Base-by-base conservation (phyloP, 2,113 vertebrate genomes). In the Monopterus albus region DNA sequence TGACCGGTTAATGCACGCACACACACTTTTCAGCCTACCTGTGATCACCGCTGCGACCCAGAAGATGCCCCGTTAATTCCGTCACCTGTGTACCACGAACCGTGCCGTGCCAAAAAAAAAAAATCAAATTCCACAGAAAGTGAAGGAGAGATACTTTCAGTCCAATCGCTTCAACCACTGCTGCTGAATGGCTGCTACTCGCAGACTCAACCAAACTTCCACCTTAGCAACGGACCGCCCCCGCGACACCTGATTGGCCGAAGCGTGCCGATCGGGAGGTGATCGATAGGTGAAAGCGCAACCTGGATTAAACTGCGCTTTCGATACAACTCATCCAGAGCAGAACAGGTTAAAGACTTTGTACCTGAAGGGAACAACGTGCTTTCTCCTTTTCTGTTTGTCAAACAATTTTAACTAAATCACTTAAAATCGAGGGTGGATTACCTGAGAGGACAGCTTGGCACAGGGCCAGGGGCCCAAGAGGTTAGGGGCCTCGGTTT, bases 161-260 rank as follows among this genome's bases (percentile, higher is more conserved):
- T 76, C 83, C 84, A 76, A 81, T 77, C 78, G 82, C 77, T 85
- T 88, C 90, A 83, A 79, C 81, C 86, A 87, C 79, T 17, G 78
- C 88, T 29, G 81, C 83, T 93, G 85, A 88, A 86, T 84, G 89
- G 87, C 86, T 86, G 87, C 87, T 75, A 36, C 76, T 13, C 67
- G 45, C 79, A 75, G 60, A 53, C 79, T 87, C 91, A 91, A 91
- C 86, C 91, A 84, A 92, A 92, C 91, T 57, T 91, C 90, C 80
- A 85, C 92, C 93, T 82, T 93, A 88, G 92, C 92, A 91, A 94
- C 93, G 91, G 84, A 64, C 91, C 91, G 88, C 92, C 92, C 52
- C 58, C 57, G 36, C 45, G 29, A 26, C 25, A 45, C 47, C 55
- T 20, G 4, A 91, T 88, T 89, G 91, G 92, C 40, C 55, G 36